phyloP scores from a whole-genome alignment of 2,797 vertebrate genomes.

The Rachycentron canadum region DNA sequence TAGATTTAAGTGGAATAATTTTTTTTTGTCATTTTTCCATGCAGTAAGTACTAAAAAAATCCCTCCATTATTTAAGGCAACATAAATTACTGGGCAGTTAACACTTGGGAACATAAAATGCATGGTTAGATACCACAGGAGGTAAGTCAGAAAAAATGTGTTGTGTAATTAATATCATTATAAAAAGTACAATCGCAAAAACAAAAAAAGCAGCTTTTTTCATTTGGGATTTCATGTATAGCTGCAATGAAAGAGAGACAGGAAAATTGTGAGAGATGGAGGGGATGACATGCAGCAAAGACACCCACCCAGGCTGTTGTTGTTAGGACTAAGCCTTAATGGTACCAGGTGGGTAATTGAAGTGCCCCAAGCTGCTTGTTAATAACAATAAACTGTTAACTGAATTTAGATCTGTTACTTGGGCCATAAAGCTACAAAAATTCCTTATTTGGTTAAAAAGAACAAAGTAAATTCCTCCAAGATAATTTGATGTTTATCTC shows the following conservation, averaged over 20 bases:
- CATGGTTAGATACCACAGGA: too few species aligned
- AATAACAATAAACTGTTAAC: not conserved
- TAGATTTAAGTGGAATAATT: not conserved
- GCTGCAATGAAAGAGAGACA: too few species aligned
- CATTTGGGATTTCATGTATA: too few species aligned
- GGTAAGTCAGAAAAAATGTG: not conserved
- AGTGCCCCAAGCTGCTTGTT: not conserved
- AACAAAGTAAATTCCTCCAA: slow-evolving; percentile 6
- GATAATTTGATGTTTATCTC: slow-evolving; percentile 21
- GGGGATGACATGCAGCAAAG: too few species aligned
- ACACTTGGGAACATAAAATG: too few species aligned
- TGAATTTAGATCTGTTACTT: not conserved
- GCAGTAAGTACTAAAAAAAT: not conserved
- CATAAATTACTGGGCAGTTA: not conserved
- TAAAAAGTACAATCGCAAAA: not conserved
- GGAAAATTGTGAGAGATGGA: too few species aligned
- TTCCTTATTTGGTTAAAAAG: slow-evolving; percentile 6
- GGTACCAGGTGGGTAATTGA: too few species aligned
- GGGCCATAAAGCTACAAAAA: slow-evolving; percentile 42
- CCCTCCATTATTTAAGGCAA: not conserved
- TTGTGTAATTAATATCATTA: not conserved
- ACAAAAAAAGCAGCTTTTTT: too few species aligned
- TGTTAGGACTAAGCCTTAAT: too few species aligned
- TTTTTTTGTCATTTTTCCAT: not conserved
- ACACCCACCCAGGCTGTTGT: too few species aligned